Conservation (phyloP, 1,140 invertebrate species). For the Melanaphis sacchari region DNA sequence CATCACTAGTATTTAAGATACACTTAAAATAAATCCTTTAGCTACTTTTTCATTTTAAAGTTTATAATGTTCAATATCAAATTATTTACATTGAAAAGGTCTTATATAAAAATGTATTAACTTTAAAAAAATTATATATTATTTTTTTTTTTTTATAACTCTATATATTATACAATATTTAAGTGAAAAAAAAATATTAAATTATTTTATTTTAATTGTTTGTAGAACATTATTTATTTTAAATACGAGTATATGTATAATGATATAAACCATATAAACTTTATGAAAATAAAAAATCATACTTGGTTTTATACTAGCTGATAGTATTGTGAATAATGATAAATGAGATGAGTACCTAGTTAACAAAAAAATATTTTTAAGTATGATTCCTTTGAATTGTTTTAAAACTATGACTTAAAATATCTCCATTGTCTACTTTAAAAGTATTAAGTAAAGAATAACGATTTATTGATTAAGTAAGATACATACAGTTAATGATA, state of each 20-base stretch:
- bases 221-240: neutral
- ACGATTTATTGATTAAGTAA: neutral
- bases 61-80: neutral
- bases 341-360: neutral
- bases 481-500: neutral
- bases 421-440: neutral
- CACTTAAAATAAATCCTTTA: neutral
- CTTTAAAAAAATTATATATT: neutral
- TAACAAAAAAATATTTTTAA: neutral
- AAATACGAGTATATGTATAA: neutral
- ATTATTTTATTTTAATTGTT: neutral
- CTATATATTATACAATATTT: too few species aligned
- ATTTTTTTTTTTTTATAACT: neutral
- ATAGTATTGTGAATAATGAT: neutral
- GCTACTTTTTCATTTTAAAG: neutral
- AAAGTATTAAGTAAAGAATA: neutral
- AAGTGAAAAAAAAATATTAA: neutral
- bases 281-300: neutral
- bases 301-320: neutral
- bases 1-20: too few species aligned
- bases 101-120: neutral
- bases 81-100: neutral
- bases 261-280: too few species aligned
- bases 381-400: neutral
- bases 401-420: neutral